Percentiles rank a stretch among this genome's conserved stretches.
These are phyloP conservation scores for Xenus cinereus DNA, from an alignment of 2,113 vertebrate species.

Conservation along the genomic window DNA sequence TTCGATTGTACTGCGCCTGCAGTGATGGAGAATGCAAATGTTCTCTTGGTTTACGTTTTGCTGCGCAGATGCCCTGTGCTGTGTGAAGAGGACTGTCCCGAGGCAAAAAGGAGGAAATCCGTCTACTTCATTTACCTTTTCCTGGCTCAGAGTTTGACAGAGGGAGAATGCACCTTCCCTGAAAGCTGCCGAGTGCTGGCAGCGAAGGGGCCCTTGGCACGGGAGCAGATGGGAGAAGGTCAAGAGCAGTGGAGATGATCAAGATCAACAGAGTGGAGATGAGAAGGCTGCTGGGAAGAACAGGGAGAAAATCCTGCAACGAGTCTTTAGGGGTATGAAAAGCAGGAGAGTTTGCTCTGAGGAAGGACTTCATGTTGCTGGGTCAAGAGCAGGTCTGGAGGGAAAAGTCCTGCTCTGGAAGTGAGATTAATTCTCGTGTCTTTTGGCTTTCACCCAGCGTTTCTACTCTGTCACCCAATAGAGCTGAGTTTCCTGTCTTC, in stretches of 20 bases:
- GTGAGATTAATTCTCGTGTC: background rate
- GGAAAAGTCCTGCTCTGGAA: background rate
- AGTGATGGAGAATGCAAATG: background rate
- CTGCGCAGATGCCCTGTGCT: background rate
- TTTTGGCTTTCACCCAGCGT: background rate
- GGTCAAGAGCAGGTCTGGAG: background rate
- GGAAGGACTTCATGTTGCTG: background rate
- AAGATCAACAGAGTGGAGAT: background rate
- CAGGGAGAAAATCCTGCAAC: background rate
- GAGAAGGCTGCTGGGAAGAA: background rate
- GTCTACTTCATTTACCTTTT: background rate
- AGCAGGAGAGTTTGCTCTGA: background rate
- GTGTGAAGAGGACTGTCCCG: background rate
- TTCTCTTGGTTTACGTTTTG: background rate
- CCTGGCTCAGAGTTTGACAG: background rate
- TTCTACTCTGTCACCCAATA: background rate
- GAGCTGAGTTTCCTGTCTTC: background rate
- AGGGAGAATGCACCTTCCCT: background rate
- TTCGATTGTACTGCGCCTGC: rapidly evolving
- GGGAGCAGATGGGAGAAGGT: background rate
- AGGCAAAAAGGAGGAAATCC: background rate
- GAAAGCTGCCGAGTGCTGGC: background rate
- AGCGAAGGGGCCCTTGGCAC: background rate
- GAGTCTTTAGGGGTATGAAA: background rate
- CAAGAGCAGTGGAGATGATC: too few species aligned